phyloP scores from a whole-genome alignment of 2,888 invertebrate species.

The Poecilobothrus nobilitatus region DNA sequence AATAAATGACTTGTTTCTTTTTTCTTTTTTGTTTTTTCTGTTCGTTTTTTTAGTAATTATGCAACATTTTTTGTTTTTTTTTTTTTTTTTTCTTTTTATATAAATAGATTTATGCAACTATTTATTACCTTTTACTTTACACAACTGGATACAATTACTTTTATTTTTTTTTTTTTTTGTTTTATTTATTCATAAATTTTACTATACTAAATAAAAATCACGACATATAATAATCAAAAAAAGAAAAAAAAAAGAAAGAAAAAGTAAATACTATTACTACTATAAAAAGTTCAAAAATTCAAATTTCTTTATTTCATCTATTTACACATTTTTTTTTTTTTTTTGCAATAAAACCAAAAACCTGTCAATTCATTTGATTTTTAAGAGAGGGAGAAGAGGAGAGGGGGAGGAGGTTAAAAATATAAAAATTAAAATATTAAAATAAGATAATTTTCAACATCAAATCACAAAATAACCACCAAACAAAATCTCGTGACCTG shows the following conservation, averaged over 20 bases:
- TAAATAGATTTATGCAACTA: not conserved
- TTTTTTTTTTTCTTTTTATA: no score
- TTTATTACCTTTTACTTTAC: not conserved
- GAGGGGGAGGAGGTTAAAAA: no score
- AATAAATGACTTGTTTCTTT: not conserved
- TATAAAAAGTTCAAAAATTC: no score
- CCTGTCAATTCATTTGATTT: not conserved
- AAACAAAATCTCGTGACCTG: conserved; percentile 6
- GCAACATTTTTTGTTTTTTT: not conserved
- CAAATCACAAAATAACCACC: not conserved
- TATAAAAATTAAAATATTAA: no score
- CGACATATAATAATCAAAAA: not conserved
- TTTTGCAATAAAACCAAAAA: not conserved
- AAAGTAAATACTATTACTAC: not conserved
- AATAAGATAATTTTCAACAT: no score
- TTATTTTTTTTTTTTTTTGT: not conserved
- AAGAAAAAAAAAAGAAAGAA: not conserved
- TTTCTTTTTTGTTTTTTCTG: not conserved
- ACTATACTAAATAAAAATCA: not conserved
- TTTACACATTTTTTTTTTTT: no score
- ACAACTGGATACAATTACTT: conserved; percentile 1
- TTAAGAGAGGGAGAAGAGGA: no score
- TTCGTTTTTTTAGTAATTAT: not conserved
- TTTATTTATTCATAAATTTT: no score
- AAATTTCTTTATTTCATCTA: no score